These are phyloP conservation scores for Pectinophora gossypiella DNA, from an alignment of 1,140 invertebrate genomes.

Conservation along the genomic window DNA sequence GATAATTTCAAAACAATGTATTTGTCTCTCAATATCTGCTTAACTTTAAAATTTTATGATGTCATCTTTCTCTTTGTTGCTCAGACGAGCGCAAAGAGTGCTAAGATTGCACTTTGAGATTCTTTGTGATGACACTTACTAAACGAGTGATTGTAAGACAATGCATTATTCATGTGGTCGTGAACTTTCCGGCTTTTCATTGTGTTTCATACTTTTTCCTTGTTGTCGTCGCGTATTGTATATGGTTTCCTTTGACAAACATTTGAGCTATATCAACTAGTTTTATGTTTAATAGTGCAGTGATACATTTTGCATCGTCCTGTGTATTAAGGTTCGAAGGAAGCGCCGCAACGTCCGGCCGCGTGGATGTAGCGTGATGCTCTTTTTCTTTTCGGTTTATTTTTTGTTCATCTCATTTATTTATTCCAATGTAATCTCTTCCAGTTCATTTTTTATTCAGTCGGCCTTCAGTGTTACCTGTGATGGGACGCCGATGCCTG, in stretches of 20 bases:
- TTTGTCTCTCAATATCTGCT: constrained; percentile 12
- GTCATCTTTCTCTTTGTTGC: constrained; percentile 51
- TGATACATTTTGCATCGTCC: constrained; percentile 25
- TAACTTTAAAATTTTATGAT: constrained; percentile 32
- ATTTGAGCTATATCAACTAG: constrained; percentile 8
- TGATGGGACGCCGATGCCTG: constrained; percentile 53
- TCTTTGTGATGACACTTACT: neutral
- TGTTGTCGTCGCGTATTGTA: neutral
- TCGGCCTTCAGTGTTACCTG: constrained; percentile 74
- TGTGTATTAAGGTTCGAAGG: constrained; percentile 58
- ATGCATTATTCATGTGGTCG: too few relatives aligned
- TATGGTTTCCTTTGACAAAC: neutral
- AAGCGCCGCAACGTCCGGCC: constrained; percentile 74
- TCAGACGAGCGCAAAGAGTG: constrained; percentile 23
- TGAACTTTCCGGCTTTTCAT: neutral
- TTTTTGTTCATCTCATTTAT: constrained; percentile 76
- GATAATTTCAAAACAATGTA: constrained; percentile 30
- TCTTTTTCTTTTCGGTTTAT: constrained; percentile 69
- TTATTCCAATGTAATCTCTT: constrained; percentile 77
- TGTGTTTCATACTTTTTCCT: neutral
- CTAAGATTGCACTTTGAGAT: neutral
- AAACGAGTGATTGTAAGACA: neutral
- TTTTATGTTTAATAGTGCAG: neutral
- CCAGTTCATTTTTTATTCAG: constrained; percentile 75
- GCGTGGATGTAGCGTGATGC: constrained; percentile 71